phyloP scores from a whole-genome alignment of 2,888 invertebrate species.

The Drosophila nigricruria region DNA sequence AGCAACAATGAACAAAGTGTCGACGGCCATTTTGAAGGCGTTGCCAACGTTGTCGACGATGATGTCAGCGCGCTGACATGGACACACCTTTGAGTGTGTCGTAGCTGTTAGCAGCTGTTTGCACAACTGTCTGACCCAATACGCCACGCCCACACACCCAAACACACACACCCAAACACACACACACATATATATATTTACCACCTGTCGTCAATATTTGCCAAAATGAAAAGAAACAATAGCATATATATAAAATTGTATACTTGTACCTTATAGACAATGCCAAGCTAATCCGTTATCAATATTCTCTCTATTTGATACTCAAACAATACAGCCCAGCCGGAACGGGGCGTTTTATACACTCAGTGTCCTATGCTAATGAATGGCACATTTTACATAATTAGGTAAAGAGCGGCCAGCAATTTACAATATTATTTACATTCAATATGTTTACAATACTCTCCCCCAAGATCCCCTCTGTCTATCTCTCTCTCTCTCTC shows the following conservation, averaged over 20 bases:
- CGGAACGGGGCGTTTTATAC: slow-evolving; percentile 85
- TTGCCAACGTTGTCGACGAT: slow-evolving; percentile 67
- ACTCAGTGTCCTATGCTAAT: slow-evolving; percentile 85
- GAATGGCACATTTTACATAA: slow-evolving; percentile 85
- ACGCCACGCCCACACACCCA: slow-evolving; percentile 37
- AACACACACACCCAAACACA: slow-evolving; percentile 17
- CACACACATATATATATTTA: slow-evolving; percentile 18
- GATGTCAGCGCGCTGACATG: slow-evolving; percentile 70
- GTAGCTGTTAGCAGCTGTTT: slow-evolving; percentile 72
- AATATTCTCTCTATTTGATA: slow-evolving; percentile 61
- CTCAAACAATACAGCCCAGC: slow-evolving; percentile 80
- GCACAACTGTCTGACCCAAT: slow-evolving; percentile 58
- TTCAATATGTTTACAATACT: slow-evolving; percentile 44
- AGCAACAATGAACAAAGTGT: slow-evolving; percentile 36
- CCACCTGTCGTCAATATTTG: slow-evolving; percentile 52
- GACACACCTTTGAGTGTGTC: slow-evolving; percentile 77
- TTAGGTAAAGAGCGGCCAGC: slow-evolving; percentile 83
- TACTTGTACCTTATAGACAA: slow-evolving; percentile 31
- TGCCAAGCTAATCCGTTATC: slow-evolving; percentile 53
- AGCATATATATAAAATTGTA: slow-evolving; percentile 22
- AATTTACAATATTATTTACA: slow-evolving; percentile 43
- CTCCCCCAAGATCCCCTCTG: slow-evolving; percentile 8
- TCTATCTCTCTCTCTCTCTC: slow-evolving; percentile 32
- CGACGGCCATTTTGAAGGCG: slow-evolving; percentile 70
- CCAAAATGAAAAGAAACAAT: slow-evolving; percentile 15